A percentile compares a stretch with the other conserved stretches of the same genome.
Evolutionary conservation across 2,888 invertebrate genomes (phyloP).

Genomic region (Nomada fucata): DNA sequence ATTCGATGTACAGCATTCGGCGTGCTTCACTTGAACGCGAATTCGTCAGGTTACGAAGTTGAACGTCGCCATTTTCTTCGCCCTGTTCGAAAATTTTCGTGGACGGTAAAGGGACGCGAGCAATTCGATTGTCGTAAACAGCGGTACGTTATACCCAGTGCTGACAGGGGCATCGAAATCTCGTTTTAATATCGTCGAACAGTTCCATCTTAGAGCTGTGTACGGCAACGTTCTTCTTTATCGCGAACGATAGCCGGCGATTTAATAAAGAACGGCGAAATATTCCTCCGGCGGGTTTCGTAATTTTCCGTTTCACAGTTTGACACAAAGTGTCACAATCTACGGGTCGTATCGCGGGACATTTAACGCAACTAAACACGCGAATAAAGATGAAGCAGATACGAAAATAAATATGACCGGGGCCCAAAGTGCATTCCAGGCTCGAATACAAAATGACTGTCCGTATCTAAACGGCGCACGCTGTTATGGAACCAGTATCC

Average conservation of each 20-base stretch:
- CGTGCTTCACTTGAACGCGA: no score
- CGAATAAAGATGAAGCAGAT: constrained; percentile 66
- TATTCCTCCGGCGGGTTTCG: constrained; percentile 13
- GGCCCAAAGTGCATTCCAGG: constrained; percentile 67
- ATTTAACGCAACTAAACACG: constrained; percentile 65
- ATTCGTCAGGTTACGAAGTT: no score
- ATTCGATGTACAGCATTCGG: no score
- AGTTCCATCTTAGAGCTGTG: background rate
- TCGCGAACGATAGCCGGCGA: constrained; percentile 11
- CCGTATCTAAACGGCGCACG: constrained; percentile 68
- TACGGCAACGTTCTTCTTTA: constrained; percentile 17
- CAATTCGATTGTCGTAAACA: constrained; percentile 7
- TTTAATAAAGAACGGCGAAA: constrained; percentile 42
- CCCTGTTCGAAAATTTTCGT: no score
- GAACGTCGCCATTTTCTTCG: no score
- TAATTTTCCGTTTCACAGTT: constrained; percentile 38
- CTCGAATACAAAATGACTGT: constrained; percentile 64
- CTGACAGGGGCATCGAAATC: constrained; percentile 15
- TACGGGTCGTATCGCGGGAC: constrained; percentile 57
- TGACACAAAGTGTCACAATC: constrained; percentile 48
- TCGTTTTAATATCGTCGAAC: constrained; percentile 14
- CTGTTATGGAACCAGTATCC: constrained; percentile 66
- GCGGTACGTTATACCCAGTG: background rate
- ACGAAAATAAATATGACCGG: constrained; percentile 68
- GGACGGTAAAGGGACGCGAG: background rate